Percentiles rank a stretch among this genome's conserved stretches.
Conservation (phyloP, 2,888 invertebrate genomes). For the Smittia aterrima region DNA sequence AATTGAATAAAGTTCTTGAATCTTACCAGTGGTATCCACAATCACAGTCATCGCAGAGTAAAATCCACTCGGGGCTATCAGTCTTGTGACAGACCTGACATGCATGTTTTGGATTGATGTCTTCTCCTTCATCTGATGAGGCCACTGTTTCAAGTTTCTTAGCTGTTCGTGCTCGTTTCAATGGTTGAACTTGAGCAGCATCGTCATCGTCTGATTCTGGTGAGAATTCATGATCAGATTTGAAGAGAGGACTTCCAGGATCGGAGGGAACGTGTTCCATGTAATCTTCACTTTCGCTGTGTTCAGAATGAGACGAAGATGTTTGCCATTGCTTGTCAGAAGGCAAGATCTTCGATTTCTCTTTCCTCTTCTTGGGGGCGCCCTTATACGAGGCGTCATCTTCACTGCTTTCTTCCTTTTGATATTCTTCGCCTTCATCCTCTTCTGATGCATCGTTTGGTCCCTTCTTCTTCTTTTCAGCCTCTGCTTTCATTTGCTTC, state of each 20-base stretch:
- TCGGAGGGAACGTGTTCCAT: slow-evolving; percentile 56
- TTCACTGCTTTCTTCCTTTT: slow-evolving; percentile 52
- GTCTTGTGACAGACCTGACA: slow-evolving; percentile 88
- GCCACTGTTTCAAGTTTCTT: slow-evolving; percentile 62
- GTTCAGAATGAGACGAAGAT: slow-evolving; percentile 48
- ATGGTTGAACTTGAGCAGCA: slow-evolving; percentile 55
- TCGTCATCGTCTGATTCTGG: slow-evolving; percentile 60
- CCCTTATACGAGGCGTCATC: slow-evolving; percentile 49
- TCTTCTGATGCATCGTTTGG: slow-evolving; percentile 47
- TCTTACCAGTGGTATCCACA: slow-evolving; percentile 90
- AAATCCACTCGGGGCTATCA: slow-evolving; percentile 95
- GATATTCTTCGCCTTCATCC: slow-evolving; percentile 49
- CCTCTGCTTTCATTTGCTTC: slow-evolving; percentile 64
- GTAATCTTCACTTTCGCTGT: slow-evolving; percentile 55
- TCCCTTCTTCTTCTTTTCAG: slow-evolving; percentile 57
- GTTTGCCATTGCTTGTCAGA: slow-evolving; percentile 42
- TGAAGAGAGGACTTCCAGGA: slow-evolving; percentile 59
- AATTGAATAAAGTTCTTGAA: not conserved
- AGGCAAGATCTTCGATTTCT: slow-evolving; percentile 43
- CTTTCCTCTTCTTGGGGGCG: slow-evolving; percentile 43
- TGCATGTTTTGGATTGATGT: slow-evolving; percentile 58
- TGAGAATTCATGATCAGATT: slow-evolving; percentile 90
- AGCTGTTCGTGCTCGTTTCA: slow-evolving; percentile 80
- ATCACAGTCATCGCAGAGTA: slow-evolving; percentile 94
- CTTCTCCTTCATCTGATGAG: slow-evolving; percentile 42